A percentile compares a stretch with the other conserved stretches of the same genome.
Conservation (phyloP, 2,797 vertebrate species). For the Nannoperca australis region DNA sequence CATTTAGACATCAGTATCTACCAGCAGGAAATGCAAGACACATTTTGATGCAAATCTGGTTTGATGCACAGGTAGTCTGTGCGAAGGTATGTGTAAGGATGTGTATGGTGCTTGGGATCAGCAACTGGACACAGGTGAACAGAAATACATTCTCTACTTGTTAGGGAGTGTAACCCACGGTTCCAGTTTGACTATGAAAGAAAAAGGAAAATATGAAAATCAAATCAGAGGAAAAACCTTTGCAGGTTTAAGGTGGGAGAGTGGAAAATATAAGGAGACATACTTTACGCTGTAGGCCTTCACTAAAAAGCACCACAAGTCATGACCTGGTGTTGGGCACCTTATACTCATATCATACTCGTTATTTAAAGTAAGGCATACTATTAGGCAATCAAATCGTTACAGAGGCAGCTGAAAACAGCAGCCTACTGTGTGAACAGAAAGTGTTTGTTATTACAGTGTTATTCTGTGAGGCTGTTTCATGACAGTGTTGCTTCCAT, state of each 20-base stretch:
- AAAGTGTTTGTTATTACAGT: slow-evolving; percentile 29
- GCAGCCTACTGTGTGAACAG: slow-evolving; percentile 16
- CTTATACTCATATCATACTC: slow-evolving; percentile 6
- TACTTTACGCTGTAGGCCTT: not conserved
- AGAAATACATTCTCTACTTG: not conserved
- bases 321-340: slow-evolving; percentile 5
- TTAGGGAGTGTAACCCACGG: not conserved
- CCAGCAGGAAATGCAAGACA: not conserved
- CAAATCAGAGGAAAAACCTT: not conserved
- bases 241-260: not conserved
- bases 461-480: slow-evolving; percentile 12
- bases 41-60: not conserved
- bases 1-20: not conserved
- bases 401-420: slow-evolving; percentile 22
- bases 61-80: not conserved
- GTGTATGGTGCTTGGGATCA: not conserved
- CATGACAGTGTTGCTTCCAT: slow-evolving; percentile 32
- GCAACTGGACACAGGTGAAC: not conserved
- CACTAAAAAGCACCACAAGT: slow-evolving; percentile 13
- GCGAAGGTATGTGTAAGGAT: not conserved
- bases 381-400: slow-evolving; percentile 10
- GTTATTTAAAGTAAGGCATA: slow-evolving; percentile 29
- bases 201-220: not conserved
- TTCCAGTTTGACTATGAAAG: not conserved
- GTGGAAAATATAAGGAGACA: not conserved